phyloP scores from a whole-genome alignment of 2,888 invertebrate genomes.

The Odontomyia ornata region DNA sequence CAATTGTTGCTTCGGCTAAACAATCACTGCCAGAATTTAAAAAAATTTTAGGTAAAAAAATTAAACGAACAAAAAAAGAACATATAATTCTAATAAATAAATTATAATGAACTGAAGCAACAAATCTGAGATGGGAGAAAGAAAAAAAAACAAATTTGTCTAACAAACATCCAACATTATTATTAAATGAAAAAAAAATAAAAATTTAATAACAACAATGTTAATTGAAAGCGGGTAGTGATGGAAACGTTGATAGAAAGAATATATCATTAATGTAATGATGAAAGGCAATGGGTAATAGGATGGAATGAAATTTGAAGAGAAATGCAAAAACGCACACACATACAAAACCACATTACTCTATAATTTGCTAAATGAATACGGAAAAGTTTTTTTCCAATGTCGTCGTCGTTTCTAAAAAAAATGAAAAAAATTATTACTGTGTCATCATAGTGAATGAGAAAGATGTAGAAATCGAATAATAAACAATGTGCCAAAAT shows the following conservation, averaged over 20 bases:
- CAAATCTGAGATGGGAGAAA: neutral
- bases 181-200: no score
- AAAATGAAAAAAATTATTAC: neutral
- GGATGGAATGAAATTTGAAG: neutral
- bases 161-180: neutral
- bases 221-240: neutral
- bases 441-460: conserved; percentile 12
- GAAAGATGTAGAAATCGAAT: neutral
- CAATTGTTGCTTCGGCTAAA: conserved; percentile 43
- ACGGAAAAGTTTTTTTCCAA: conserved; percentile 2
- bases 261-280: neutral
- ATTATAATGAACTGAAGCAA: conserved; percentile 26
- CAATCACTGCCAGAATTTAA: conserved; percentile 41
- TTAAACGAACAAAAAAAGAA: conserved; percentile 8
- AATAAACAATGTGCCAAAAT: conserved; percentile 29
- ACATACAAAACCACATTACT: conserved; percentile 9
- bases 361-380: neutral
- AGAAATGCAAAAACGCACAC: neutral
- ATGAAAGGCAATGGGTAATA: no score
- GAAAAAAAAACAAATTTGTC: no score
- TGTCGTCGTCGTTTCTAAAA: conserved; percentile 25
- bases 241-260: neutral
- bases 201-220: neutral
- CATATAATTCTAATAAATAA: conserved; percentile 30
- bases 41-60: conserved; percentile 33